Percentiles rank a stretch among this genome's conserved stretches.
These are phyloP conservation scores for Salvelinus fontinalis DNA, from an alignment of 2,113 vertebrate genomes.

Conservation along the genomic window DNA sequence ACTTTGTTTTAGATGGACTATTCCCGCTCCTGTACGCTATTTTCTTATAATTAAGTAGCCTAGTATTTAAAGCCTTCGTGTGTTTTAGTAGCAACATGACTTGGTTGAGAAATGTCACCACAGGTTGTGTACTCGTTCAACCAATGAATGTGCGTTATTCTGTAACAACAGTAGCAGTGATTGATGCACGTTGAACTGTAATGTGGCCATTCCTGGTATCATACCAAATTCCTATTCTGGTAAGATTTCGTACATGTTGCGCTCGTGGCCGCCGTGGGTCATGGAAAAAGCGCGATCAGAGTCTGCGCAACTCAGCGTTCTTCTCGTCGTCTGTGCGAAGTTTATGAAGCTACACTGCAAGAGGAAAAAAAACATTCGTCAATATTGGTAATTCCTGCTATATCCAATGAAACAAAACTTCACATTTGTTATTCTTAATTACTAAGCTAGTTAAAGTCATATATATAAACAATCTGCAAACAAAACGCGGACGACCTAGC, in stretches of 20 bases:
- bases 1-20: too few species aligned
- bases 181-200: background rate
- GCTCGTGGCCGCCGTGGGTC: background rate
- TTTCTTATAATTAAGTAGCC: too few species aligned
- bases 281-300: background rate
- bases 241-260: background rate
- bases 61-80: too few species aligned
- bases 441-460: background rate
- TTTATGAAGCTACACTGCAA: slow-evolving; percentile 26
- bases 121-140: too few species aligned
- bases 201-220: background rate
- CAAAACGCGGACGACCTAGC: background rate
- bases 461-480: background rate
- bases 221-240: background rate
- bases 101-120: too few species aligned
- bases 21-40: too few species aligned
- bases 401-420: background rate
- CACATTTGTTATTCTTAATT: background rate
- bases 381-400: slow-evolving; percentile 20
- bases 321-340: background rate
- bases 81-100: too few species aligned
- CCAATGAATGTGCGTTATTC: too few species aligned
- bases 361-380: slow-evolving; percentile 24
- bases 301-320: background rate
- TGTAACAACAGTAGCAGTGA: background rate